phyloP scores from a whole-genome alignment of 1,140 invertebrate genomes.

The Scaptomyza graminum region DNA sequence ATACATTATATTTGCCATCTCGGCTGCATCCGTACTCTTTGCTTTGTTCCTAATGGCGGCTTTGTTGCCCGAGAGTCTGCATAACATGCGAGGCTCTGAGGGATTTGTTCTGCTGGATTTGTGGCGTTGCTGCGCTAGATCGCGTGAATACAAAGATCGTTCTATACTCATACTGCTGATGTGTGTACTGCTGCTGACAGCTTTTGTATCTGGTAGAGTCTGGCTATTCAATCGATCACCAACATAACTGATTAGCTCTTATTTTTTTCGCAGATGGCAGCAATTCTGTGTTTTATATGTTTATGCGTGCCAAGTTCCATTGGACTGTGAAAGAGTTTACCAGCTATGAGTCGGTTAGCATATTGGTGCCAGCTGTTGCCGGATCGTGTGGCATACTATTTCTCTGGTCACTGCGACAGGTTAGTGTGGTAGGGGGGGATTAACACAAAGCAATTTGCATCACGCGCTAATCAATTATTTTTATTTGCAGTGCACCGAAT shows the following conservation, averaged over 20 bases:
- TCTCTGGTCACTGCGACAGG: conserved; percentile 85
- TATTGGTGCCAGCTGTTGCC: conserved; percentile 83
- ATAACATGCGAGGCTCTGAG: neutral
- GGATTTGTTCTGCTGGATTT: conserved; percentile 85
- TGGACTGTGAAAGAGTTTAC: conserved; percentile 88
- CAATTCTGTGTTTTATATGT: conserved; percentile 86
- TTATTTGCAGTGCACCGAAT: conserved; percentile 54
- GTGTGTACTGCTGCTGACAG: conserved; percentile 84
- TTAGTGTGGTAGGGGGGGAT: conserved; percentile 6
- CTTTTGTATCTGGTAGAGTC: conserved; percentile 83
- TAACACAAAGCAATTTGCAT: neutral
- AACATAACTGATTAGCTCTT: neutral
- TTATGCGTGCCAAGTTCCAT: conserved; percentile 86
- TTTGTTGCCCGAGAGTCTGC: conserved; percentile 72
- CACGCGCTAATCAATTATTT: neutral
- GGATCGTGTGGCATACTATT: conserved; percentile 83
- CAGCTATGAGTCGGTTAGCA: conserved; percentile 84
- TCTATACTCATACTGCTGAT: conserved; percentile 86
- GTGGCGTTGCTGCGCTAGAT: conserved; percentile 85
- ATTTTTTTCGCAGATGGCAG: conserved; percentile 69
- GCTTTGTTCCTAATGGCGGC: conserved; percentile 50
- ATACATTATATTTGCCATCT: conserved; percentile 58
- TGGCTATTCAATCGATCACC: too few relatives aligned
- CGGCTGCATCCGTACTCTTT: conserved; percentile 46
- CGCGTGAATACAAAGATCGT: conserved; percentile 85